These are phyloP conservation scores for Engraulis encrasicolus DNA, from an alignment of 2,113 vertebrate species.

Conservation along the genomic window DNA sequence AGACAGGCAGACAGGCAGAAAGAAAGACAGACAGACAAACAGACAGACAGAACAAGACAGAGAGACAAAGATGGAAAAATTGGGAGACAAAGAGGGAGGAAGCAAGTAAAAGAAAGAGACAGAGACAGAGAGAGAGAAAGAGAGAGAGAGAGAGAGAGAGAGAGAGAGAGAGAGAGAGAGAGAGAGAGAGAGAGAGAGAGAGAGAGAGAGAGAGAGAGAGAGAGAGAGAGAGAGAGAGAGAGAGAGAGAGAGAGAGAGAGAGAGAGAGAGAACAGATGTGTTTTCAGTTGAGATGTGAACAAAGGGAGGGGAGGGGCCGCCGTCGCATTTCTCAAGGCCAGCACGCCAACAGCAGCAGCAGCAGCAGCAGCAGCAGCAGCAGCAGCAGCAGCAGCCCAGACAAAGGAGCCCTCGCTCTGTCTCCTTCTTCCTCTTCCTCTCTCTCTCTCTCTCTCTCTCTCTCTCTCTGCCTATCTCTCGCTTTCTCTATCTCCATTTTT, in stretches of 20 bases:
- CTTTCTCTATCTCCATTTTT: conserved; percentile 33
- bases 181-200: neutral
- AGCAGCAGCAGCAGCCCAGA: too few relatives aligned
- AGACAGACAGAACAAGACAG: too few relatives aligned
- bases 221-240: conserved; percentile 29
- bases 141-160: neutral
- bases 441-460: conserved; percentile 36
- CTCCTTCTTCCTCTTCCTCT: conserved; percentile 46
- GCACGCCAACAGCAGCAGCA: conserved; percentile 34
- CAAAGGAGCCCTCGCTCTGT: conserved; percentile 44
- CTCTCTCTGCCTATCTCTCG: conserved; percentile 21
- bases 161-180: conserved; percentile 21
- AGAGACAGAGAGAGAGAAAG: neutral
- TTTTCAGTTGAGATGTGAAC: conserved; percentile 46
- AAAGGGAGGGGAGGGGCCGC: conserved; percentile 45
- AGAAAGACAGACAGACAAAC: conserved; percentile 25
- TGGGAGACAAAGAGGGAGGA: conserved; percentile 24
- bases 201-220: conserved; percentile 19
- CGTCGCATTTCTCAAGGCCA: conserved; percentile 44
- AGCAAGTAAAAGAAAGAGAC: neutral
- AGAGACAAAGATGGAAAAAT: conserved; percentile 3
- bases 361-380: conserved; percentile 45
- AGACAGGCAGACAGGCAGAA: neutral
- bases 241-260: neutral
- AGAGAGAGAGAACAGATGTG: conserved; percentile 33